Evolutionary conservation across 2,888 invertebrate genomes (phyloP).

Genomic region (Tillus elongatus): DNA sequence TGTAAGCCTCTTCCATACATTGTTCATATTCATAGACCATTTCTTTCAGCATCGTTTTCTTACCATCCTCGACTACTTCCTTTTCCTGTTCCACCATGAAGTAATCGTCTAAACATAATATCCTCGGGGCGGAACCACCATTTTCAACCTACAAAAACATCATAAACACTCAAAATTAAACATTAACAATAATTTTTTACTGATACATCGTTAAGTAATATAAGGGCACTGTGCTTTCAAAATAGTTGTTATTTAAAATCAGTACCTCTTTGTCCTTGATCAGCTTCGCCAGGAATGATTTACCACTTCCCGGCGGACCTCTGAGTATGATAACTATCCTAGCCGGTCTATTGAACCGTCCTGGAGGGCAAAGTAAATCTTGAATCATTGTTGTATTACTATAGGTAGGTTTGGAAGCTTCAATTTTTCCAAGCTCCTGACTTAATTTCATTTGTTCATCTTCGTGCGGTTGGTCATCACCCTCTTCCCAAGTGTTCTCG

Average conservation of each 20-base stretch:
- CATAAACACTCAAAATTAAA: too few species aligned
- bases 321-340: conserved; percentile 80
- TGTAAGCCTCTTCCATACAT: conserved; percentile 71
- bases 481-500: conserved; percentile 19
- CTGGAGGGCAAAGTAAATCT: conserved; percentile 73
- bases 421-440: too few species aligned
- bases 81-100: conserved; percentile 82
- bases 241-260: conserved; percentile 4
- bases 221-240: conserved; percentile 5
- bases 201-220: too few species aligned
- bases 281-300: conserved; percentile 80
- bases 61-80: conserved; percentile 61
- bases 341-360: conserved; percentile 67
- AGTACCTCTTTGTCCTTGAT: conserved; percentile 69
- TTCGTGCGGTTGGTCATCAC: too few species aligned
- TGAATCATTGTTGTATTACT: conserved; percentile 57
- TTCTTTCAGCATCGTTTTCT: conserved; percentile 57
- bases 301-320: conserved; percentile 92
- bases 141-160: conserved; percentile 62
- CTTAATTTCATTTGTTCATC: too few species aligned
- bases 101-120: conserved; percentile 91
- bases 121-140: conserved; percentile 81
- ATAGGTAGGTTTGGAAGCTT: conserved; percentile 15
- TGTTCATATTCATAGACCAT: conserved; percentile 86
- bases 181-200: conserved; percentile 3